Evolutionary conservation across 2,888 invertebrate genomes (phyloP), one percentile per base, ranked within the genome.

Genomic region (Watsonalla cultraria): DNA sequence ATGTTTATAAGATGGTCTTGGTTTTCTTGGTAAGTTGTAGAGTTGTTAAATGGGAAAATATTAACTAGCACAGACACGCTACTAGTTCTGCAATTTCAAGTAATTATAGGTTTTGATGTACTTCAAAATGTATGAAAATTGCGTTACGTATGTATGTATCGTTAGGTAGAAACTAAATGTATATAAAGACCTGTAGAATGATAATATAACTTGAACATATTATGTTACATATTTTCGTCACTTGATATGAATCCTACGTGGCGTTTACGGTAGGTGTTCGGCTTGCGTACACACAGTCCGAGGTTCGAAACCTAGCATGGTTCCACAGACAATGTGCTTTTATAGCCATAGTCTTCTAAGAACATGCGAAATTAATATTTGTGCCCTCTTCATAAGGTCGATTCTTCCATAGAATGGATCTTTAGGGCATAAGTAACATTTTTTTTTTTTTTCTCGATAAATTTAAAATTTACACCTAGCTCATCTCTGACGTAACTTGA

Each of bases 261-360:
- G 80, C 60, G 59, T 57, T 49, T 53, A 51, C 51, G 65, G 54
- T 53, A 11, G 11, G 33, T 39, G 45, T 42, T 51, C 5, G 42
- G 52, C 46, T 49, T 42, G 2, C 8, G 5, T 5, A 5, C 42
- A 4, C 42, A 11, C 1, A 11, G 67, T 54, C 61, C 59, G 51
- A 55, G 68, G 86, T 83, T 86, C 86, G 70, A 82, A 58, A 62
- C 80, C 65, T 45, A 51, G 83, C 86, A 85, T 87, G 83, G 76
- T 86, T 85, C 86, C 85, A 88, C 87, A 83, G 87, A 80, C 71
- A 60, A 74, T 81, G 75, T 48, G 64, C 70, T 80, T 71, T 62
- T 62, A 63, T 86, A 81, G 79, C 65, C 68, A 76, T 72, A 58
- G 69, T 78, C 86, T 86, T 84, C 86, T 86, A 86, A 87, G 86